Evolutionary conservation across 2,113 vertebrate genomes (phyloP).

Genomic region (Scolopax mira): DNA sequence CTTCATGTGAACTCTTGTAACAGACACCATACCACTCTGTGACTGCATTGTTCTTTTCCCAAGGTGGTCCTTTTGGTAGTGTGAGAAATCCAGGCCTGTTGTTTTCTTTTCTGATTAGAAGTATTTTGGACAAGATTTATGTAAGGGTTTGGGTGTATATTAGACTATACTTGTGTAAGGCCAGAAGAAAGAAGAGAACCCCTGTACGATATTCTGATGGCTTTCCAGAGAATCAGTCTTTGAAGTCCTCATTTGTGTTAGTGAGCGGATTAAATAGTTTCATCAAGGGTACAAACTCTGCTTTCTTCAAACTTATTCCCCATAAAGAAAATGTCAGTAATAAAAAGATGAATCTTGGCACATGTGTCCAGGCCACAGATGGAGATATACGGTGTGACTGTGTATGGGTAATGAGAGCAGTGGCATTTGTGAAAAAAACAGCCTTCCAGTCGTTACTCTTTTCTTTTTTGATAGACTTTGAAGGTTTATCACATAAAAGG

Average conservation of each 20-base stretch:
- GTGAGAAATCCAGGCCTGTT: background rate
- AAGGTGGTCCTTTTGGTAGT: conserved; percentile 15
- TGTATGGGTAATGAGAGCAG: background rate
- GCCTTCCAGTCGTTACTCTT: background rate
- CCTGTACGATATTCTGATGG: background rate
- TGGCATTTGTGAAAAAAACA: background rate
- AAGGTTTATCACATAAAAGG: background rate
- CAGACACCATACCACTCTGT: background rate
- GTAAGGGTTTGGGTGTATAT: background rate
- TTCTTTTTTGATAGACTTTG: background rate
- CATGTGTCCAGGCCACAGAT: background rate
- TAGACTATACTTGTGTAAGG: background rate
- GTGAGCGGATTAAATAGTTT: background rate
- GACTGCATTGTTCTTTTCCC: conserved; percentile 28
- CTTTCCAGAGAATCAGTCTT: background rate
- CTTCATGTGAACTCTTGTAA: conserved; percentile 7
- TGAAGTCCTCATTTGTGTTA: background rate
- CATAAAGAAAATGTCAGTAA: background rate
- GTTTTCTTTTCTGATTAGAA: conserved; percentile 50
- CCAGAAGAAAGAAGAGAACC: background rate
- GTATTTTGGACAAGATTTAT: background rate
- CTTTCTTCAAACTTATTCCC: background rate
- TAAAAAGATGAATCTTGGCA: background rate
- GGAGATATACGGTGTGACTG: background rate
- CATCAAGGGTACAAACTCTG: background rate